Evolutionary conservation across 1,140 invertebrate species (phyloP).

Genomic region (Drosophila serrata): DNA sequence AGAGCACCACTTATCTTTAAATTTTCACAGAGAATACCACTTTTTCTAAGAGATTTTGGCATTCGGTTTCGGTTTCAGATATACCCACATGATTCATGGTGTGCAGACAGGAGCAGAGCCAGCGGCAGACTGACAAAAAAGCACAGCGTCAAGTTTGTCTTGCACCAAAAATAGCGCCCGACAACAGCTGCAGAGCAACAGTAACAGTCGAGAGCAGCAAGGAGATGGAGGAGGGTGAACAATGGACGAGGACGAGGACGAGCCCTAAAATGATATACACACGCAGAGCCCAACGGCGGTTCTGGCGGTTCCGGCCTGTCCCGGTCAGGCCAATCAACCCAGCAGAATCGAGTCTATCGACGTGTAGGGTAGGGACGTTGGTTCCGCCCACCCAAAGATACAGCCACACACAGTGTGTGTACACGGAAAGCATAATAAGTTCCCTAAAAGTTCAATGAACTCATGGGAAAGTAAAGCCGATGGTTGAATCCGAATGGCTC

Average conservation of each 20-base stretch:
- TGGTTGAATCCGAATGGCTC: slow-evolving; percentile 40
- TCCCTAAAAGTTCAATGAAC: slow-evolving; percentile 80
- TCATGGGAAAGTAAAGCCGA: slow-evolving; percentile 67
- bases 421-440: slow-evolving; percentile 67
- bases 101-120: slow-evolving; percentile 60
- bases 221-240: slow-evolving; percentile 16
- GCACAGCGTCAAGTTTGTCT: slow-evolving; percentile 45
- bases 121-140: slow-evolving; percentile 61
- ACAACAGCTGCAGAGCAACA: slow-evolving; percentile 62
- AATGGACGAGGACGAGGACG: slow-evolving; percentile 53
- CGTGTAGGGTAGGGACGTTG: slow-evolving; percentile 12
- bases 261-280: slow-evolving; percentile 68
- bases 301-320: slow-evolving; percentile 21
- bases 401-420: slow-evolving; percentile 11
- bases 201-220: slow-evolving; percentile 19
- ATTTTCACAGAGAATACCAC: slow-evolving; percentile 22
- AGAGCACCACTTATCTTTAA: slow-evolving; percentile 30
- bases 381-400: slow-evolving; percentile 29
- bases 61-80: slow-evolving; percentile 1
- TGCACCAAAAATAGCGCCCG: slow-evolving; percentile 55
- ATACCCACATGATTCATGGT: slow-evolving; percentile 61
- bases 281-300: slow-evolving; percentile 27
- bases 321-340: slow-evolving; percentile 44
- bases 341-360: slow-evolving; percentile 51
- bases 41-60: slow-evolving; percentile 10